Conservation (phyloP, 2,113 vertebrate species). For the Cranoglanis bouderius region DNA sequence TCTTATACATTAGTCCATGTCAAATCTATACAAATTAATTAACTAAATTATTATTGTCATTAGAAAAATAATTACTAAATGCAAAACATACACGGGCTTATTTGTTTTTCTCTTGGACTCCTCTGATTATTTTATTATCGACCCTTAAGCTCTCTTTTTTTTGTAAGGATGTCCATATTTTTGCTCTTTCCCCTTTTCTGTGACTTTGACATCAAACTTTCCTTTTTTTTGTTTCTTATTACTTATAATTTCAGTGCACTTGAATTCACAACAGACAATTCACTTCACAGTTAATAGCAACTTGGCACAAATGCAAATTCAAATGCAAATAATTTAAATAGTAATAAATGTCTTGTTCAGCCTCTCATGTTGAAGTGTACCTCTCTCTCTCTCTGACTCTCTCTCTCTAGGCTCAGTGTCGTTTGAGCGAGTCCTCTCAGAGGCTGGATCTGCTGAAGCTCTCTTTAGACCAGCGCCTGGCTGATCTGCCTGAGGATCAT, state of each 20-base stretch:
- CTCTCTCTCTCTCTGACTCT: not conserved
- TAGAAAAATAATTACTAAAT: not conserved
- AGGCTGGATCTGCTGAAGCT: slow-evolving; percentile 81
- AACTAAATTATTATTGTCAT: not conserved
- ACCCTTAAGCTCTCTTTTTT: not conserved
- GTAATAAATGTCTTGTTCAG: not conserved
- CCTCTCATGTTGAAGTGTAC: not conserved
- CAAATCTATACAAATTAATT: not conserved
- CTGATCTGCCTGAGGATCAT: slow-evolving; percentile 84
- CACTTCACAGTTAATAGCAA: not conserved
- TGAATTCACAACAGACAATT: not conserved
- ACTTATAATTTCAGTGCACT: not conserved
- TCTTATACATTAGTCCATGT: not conserved
- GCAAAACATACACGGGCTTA: not conserved
- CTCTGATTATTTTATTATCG: not conserved
- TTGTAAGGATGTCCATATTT: not conserved
- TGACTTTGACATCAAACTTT: not conserved
- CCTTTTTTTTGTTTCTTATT: not conserved
- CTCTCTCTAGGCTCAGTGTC: slow-evolving; percentile 69
- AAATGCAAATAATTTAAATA: not conserved
- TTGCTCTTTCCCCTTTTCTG: not conserved
- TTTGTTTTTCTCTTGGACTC: not conserved
- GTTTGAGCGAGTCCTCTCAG: slow-evolving; percentile 83
- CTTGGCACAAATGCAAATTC: not conserved
- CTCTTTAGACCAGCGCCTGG: slow-evolving; percentile 80